Conservation (phyloP, 64 coral and sea anemone genomes). For the Anthopleura sola region DNA sequence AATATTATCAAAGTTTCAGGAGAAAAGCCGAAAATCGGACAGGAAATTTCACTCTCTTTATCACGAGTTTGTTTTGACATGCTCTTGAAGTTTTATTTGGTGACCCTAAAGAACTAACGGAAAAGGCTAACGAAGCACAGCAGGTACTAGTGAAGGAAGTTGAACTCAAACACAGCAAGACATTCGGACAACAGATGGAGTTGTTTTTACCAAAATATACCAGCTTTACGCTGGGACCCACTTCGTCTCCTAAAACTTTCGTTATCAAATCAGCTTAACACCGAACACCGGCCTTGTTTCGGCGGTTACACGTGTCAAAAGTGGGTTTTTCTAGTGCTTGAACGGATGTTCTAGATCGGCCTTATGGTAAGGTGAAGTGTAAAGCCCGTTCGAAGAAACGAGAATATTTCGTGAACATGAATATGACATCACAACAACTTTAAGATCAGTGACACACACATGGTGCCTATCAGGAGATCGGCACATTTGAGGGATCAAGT, state of each 20-base stretch:
- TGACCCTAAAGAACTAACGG: not conserved
- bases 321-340: not conserved
- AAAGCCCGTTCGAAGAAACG: not conserved
- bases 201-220: too few species aligned
- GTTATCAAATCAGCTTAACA: not conserved
- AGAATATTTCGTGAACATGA: not conserved
- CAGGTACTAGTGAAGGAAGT: not conserved
- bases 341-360: slow-evolving; percentile 6
- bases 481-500: not conserved
- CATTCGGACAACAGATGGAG: too few species aligned
- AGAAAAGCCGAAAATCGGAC: not conserved
- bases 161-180: not conserved
- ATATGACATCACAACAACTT: not conserved
- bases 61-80: not conserved
- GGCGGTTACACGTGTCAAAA: not conserved
- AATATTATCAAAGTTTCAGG: not conserved
- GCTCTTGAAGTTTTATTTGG: not conserved
- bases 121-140: not conserved
- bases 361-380: not conserved
- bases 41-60: not conserved
- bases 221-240: too few species aligned
- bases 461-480: not conserved
- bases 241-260: not conserved
- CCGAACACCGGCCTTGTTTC: not conserved
- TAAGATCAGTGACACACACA: not conserved